These are phyloP conservation scores for Pluvialis apricaria DNA, from an alignment of 2,113 vertebrate genomes.

Conservation along the genomic window DNA sequence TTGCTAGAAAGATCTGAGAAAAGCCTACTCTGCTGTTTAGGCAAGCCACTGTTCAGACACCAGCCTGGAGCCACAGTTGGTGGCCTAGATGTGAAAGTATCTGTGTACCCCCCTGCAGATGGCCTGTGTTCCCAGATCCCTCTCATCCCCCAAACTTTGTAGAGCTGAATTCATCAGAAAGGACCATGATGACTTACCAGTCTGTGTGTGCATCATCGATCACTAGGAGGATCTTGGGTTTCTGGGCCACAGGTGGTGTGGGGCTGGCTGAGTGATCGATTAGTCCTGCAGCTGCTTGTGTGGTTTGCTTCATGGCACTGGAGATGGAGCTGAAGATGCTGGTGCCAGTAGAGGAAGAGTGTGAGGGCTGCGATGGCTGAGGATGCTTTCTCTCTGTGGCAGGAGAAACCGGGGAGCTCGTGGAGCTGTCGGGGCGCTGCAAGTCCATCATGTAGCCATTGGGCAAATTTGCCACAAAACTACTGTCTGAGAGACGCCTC, in stretches of 20 bases:
- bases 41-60: background rate
- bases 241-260: slow-evolving; percentile 67
- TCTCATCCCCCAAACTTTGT: background rate
- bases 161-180: background rate
- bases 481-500: slow-evolving; percentile 94
- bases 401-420: slow-evolving; percentile 82
- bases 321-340: slow-evolving; percentile 95
- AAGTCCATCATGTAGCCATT: slow-evolving; percentile 97
- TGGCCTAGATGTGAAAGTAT: background rate
- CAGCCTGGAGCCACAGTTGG: background rate
- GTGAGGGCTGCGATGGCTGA: slow-evolving; percentile 64
- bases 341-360: slow-evolving; percentile 66
- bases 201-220: slow-evolving; percentile 91
- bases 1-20: background rate
- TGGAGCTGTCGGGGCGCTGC: slow-evolving; percentile 84
- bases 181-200: slow-evolving; percentile 77
- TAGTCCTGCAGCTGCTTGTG: slow-evolving; percentile 72
- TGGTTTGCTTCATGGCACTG: slow-evolving; percentile 88
- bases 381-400: slow-evolving; percentile 83
- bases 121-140: rapidly evolving
- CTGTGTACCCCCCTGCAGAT: background rate
- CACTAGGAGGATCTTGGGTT: slow-evolving; percentile 89
- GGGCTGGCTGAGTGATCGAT: slow-evolving; percentile 71
- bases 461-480: slow-evolving; percentile 94
- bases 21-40: background rate